Conservation (phyloP, 2,113 vertebrate species). For the Syrmaticus mikado region DNA sequence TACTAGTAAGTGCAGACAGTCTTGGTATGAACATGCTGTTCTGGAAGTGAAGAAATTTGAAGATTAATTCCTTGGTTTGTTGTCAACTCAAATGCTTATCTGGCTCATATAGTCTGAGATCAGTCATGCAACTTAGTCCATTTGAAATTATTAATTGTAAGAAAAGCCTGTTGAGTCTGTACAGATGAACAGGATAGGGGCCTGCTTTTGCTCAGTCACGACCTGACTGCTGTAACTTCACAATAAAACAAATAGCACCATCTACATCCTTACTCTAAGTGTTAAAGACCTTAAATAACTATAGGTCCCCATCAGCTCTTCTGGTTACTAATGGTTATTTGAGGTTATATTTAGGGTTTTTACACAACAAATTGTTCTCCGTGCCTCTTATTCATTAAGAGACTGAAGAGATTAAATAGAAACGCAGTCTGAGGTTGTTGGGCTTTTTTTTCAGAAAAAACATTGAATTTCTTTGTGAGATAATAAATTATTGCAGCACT, state of each 20-base stretch:
- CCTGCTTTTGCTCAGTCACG: not conserved
- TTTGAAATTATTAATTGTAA: not conserved
- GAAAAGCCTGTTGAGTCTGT: not conserved
- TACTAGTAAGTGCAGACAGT: not conserved
- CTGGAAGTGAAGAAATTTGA: not conserved
- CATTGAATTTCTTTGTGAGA: not conserved
- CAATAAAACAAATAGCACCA: not conserved
- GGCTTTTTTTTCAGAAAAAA: not conserved
- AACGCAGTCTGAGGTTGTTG: not conserved
- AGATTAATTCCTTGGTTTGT: not conserved
- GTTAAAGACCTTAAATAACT: not conserved
- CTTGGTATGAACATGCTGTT: not conserved
- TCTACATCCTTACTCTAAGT: not conserved
- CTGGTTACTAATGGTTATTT: not conserved
- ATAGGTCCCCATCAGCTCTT: not conserved
- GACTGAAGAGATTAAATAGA: not conserved
- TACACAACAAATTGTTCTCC: not conserved
- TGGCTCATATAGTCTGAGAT: not conserved
- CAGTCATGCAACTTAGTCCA: not conserved
- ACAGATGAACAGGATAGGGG: not conserved
- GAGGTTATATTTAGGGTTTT: not conserved
- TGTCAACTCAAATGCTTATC: not conserved
- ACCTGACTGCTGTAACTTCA: not conserved
- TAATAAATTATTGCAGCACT: slow-evolving; percentile 12
- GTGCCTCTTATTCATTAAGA: not conserved